phyloP scores from a whole-genome alignment of 2,797 vertebrate species.

The Gallirallus australis region DNA sequence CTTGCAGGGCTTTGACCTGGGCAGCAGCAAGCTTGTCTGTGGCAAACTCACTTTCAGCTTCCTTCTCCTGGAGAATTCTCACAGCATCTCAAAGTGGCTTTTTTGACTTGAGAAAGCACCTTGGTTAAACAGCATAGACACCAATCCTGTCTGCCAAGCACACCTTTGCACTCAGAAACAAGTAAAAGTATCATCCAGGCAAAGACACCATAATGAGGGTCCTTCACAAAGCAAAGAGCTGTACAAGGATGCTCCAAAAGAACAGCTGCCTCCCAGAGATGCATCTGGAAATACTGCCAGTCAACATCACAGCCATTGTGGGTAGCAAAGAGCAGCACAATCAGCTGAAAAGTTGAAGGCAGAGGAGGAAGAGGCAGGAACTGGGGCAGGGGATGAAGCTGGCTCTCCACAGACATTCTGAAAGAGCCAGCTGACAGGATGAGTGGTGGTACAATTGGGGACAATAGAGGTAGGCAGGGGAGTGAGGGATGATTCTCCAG shows the following conservation, averaged over 20 bases:
- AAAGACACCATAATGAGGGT: not conserved
- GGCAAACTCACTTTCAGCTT: not conserved
- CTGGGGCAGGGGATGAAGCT: not conserved
- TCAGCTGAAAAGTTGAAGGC: not conserved
- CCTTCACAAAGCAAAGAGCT: not conserved
- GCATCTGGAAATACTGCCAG: accelerated
- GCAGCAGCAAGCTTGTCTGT: not conserved
- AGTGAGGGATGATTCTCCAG: not conserved
- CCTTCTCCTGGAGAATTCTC: not conserved
- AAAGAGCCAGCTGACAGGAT: not conserved
- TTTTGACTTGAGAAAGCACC: not conserved
- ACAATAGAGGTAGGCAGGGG: not conserved
- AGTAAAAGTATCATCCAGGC: not conserved
- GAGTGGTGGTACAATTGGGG: accelerated
- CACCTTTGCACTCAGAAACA: not conserved
- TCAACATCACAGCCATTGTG: accelerated
- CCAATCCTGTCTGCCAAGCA: not conserved
- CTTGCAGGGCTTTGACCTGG: too few species aligned
- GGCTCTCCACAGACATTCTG: not conserved
- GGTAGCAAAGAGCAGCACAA: not conserved
- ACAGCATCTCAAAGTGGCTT: not conserved
- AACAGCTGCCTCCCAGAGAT: not conserved
- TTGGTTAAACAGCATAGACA: accelerated
- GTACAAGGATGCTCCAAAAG: not conserved
- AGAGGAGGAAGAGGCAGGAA: not conserved